Percentiles rank a stretch among this genome's conserved stretches.
phyloP scores from a whole-genome alignment of 2,797 vertebrate genomes.

The Notolabrus celidotus region DNA sequence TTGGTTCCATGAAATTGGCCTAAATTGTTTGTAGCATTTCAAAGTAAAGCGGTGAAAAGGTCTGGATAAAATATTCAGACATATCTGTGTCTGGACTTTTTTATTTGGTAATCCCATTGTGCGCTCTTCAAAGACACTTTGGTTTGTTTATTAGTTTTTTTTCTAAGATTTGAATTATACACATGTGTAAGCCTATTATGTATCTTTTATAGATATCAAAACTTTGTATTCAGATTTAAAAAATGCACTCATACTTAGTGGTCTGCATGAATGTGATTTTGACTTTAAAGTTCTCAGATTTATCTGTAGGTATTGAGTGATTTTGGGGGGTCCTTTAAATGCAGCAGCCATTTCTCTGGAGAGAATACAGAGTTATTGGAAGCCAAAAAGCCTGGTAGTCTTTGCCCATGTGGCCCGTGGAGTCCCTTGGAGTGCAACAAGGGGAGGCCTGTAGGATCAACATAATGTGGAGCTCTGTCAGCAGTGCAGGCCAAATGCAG shows the following conservation, averaged over 20 bases:
- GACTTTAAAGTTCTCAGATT: not conserved
- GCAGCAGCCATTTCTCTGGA: slow-evolving; percentile 28
- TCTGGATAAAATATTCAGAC: slow-evolving; percentile 17
- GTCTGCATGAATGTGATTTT: not conserved
- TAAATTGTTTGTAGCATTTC: slow-evolving; percentile 33
- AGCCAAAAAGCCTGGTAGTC: slow-evolving; percentile 42
- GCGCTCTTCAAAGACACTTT: slow-evolving; percentile 10
- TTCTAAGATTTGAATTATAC: not conserved
- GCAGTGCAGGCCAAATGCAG: slow-evolving; percentile 53
- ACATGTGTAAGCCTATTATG: not conserved
- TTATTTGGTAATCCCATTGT: slow-evolving; percentile 17
- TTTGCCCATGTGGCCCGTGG: slow-evolving; percentile 50
- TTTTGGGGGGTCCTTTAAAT: slow-evolving; percentile 15
- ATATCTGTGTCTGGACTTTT: slow-evolving; percentile 13
- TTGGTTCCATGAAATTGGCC: slow-evolving; percentile 36
- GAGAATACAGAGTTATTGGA: slow-evolving; percentile 33
- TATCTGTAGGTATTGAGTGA: slow-evolving; percentile 9
- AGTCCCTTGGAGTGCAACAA: slow-evolving; percentile 72
- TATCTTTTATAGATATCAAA: not conserved
- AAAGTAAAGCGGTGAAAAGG: slow-evolving; percentile 14
- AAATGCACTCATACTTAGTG: not conserved
- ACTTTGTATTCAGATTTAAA: slow-evolving; percentile 1
- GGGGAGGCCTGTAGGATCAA: slow-evolving; percentile 72
- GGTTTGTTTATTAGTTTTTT: not conserved
- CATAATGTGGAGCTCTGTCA: slow-evolving; percentile 83